Evolutionary conservation across 2,888 invertebrate species (phyloP), one percentile per base, ranked within the genome.

Genomic region (Dendrolimus houi): DNA sequence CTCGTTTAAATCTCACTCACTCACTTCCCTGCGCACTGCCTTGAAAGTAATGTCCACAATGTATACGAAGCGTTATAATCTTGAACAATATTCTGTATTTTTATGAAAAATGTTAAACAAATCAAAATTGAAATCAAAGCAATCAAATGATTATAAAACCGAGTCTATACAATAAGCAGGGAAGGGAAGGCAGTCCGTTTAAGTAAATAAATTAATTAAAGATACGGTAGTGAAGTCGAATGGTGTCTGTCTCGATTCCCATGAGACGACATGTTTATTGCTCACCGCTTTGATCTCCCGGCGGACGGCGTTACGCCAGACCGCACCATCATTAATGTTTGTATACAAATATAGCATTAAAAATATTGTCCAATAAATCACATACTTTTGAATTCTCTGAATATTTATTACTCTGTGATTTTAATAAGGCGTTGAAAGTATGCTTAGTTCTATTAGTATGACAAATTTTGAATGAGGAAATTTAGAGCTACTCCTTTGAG

Each of bases 181-280:
- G n/a, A n/a, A n/a, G n/a, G n/a, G n/a, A 47, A 47, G 47, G 9
- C 9, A 47, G 47, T 47, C 12, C 47, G 47, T 47, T 47, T 47
- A 47, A 47, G 47, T 47, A 47, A 9, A 47, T 47, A 47, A 47
- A 47, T 47, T 47, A 47, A 47, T 47, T 47, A 47, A 47, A 47
- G 47, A 47, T 47, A 12, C 47, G 47, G 47, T 47, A 47, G 47
- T 10, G 47, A 47, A 47, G 47, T 9, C 9, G 47, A 47, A 47
- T 47, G 47, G 47, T 47, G 47, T 47, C 9, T 47, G 47, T 47
- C 47, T 12, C 65, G 64, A 58, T 71, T 76, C 75, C 75, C 78
- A 73, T 73, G 81, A 69, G 81, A 75, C 72, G 65, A 67, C 69
- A 69, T 74, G 77, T 76, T 79, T 74, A 75, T 71, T 75, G 75